Evolutionary conservation across 2,113 vertebrate species (phyloP), one percentile per base, ranked within the genome.

Genomic region (Corvus hawaiiensis): DNA sequence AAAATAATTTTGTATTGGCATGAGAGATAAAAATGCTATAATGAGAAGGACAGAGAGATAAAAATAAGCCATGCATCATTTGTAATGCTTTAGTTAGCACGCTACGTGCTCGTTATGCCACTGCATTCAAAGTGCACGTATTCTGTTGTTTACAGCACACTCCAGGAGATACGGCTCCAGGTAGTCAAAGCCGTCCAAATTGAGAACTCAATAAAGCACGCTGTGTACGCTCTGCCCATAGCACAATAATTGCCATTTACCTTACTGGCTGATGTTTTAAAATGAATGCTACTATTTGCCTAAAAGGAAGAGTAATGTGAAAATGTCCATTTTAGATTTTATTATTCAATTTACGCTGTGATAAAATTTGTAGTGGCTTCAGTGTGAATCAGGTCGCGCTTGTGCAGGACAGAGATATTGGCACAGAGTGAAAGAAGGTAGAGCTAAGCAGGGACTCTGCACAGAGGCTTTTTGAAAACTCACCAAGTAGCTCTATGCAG

Each of bases 31-130:
- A 95, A 96, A 88, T 86, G 74, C 90, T 82, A 11, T 55, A 61
- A 78, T 67, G 76, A 80, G 88, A 67, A 86, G 83, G 72, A 77
- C 32, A 0, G 56, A 22, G 88, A 69, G 72, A 92, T 69, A 93
- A 96, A 96, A 97, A 94, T 94, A 94, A 94, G 63, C 51, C 68
- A 10, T n/a, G 63, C 52, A 61, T 75, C 35, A 11, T 68, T 93
- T 80, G 76, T 89, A 74, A 48, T 80, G 85, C 90, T 93, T 91
- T 91, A 85, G 67, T 85, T 91, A 92, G 64, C 52, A 12, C 0
- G 1, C 67, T 84, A 6, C 3, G 0, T 80, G 72, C 85, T 59
- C 5, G 1, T 91, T 93, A 28, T 22, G 30, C 44, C 63, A 5
- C 35, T 41, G 61, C 61, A 56, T 77, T 89, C 71, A 6, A 30